These are phyloP conservation scores for Rhopalosiphum maidis DNA, from an alignment of 1,140 invertebrate species.

Conservation along the genomic window DNA sequence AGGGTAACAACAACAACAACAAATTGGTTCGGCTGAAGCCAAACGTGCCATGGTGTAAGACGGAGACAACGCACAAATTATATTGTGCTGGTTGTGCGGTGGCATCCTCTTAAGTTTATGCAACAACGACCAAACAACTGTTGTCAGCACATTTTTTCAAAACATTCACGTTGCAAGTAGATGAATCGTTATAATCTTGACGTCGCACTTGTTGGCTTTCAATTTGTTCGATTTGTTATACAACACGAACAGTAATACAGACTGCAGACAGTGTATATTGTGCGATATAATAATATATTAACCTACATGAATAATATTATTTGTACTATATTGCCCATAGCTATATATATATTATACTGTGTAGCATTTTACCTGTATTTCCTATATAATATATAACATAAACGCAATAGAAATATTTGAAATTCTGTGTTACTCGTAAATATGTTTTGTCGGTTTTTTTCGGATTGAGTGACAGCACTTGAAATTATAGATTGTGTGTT, in stretches of 20 bases:
- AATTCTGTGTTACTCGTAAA: conserved; percentile 22
- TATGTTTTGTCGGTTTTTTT: conserved; percentile 23
- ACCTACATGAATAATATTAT: too few relatives aligned
- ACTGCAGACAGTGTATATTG: background rate
- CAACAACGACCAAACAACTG: too few relatives aligned
- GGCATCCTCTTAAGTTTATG: too few relatives aligned
- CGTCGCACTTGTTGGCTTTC: background rate
- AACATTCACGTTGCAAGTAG: background rate
- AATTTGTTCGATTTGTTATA: background rate
- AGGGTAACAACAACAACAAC: too few relatives aligned
- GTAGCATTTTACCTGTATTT: background rate
- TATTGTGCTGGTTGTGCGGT: too few relatives aligned
- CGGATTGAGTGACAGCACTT: conserved; percentile 34
- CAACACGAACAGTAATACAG: too few relatives aligned
- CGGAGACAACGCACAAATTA: too few relatives aligned
- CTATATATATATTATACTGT: background rate
- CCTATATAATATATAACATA: background rate
- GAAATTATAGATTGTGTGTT: conserved; percentile 43
- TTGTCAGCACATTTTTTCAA: background rate
- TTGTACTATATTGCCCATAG: background rate
- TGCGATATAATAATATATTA: background rate
- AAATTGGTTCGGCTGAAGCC: too few relatives aligned
- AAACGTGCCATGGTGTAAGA: too few relatives aligned
- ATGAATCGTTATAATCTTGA: too few relatives aligned
- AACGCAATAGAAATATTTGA: background rate